phyloP scores from a whole-genome alignment of 2,797 vertebrate genomes.

The Sternarchorhynchus goeldii region DNA sequence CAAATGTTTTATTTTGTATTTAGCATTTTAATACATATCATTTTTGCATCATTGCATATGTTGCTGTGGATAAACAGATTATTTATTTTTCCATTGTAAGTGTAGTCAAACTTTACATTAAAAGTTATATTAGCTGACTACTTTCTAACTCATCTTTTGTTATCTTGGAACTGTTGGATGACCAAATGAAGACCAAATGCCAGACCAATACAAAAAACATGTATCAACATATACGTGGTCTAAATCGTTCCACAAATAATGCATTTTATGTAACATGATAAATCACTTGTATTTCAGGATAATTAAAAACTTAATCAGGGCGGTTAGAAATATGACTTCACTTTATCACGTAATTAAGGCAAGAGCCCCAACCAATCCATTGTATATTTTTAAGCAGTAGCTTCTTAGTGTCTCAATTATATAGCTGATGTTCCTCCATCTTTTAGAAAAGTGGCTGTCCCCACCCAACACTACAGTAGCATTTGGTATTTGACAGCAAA shows the following conservation, averaged over 20 bases:
- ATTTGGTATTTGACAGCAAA: too few species aligned
- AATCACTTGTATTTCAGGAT: too few species aligned
- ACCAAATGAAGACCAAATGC: conserved; percentile 1
- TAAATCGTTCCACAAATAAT: too few species aligned
- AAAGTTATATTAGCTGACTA: neutral
- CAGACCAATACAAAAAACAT: too few species aligned
- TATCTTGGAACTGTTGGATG: neutral
- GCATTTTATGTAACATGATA: too few species aligned
- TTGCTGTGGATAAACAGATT: neutral
- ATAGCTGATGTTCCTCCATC: neutral
- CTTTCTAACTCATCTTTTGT: neutral
- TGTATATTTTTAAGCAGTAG: neutral
- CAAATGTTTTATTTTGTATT: neutral
- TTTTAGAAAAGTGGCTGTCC: neutral
- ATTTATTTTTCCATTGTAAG: neutral
- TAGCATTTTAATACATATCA: neutral
- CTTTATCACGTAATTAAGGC: too few species aligned
- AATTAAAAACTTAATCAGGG: too few species aligned
- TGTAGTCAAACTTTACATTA: neutral
- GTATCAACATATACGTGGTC: too few species aligned
- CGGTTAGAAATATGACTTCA: too few species aligned
- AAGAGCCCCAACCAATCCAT: too few species aligned
- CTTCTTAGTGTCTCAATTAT: neutral
- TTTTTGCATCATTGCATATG: neutral
- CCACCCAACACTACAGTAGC: too few species aligned